A percentile compares a stretch with the other conserved stretches of the same genome.
Evolutionary conservation across 1,140 invertebrate genomes (phyloP).

Genomic region (Dendrolimus punctatus): DNA sequence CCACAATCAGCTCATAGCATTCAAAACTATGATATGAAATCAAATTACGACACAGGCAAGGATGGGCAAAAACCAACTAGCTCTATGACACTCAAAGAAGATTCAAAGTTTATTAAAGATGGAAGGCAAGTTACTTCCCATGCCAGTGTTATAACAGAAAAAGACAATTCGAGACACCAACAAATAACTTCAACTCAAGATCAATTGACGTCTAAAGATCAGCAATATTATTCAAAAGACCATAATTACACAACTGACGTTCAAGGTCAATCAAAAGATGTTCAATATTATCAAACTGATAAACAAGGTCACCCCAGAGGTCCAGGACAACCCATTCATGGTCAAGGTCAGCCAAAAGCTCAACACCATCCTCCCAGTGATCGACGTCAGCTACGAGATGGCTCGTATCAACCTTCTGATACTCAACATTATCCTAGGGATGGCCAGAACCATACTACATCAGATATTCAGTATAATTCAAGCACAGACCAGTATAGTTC

Average conservation of each 20-base stretch:
- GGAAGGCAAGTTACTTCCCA: constrained; percentile 49
- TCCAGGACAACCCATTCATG: too few species aligned
- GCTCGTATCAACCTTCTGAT: too few species aligned
- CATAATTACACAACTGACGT: constrained; percentile 4
- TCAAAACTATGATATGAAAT: constrained; percentile 67
- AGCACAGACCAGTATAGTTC: too few species aligned
- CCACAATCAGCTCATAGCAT: constrained; percentile 67
- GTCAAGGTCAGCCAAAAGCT: too few species aligned
- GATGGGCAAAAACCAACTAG: constrained; percentile 55
- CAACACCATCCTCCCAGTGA: too few species aligned
- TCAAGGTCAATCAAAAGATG: not conserved
- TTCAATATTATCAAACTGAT: constrained; percentile 5
- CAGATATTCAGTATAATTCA: too few species aligned
- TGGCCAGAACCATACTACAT: too few species aligned
- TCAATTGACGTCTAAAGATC: constrained; percentile 17
- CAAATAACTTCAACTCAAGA: constrained; percentile 36
- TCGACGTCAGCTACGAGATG: too few species aligned
- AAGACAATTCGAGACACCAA: constrained; percentile 44
- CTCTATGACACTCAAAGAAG: constrained; percentile 50
- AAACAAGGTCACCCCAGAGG: too few species aligned
- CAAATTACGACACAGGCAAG: constrained; percentile 71
- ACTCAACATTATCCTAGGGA: too few species aligned
- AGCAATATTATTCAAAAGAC: constrained; percentile 5
- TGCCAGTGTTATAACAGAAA: constrained; percentile 44
- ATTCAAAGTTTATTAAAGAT: constrained; percentile 55